These are phyloP conservation scores for Perdita meconis DNA, from an alignment of 2,888 invertebrate species.

Conservation along the genomic window DNA sequence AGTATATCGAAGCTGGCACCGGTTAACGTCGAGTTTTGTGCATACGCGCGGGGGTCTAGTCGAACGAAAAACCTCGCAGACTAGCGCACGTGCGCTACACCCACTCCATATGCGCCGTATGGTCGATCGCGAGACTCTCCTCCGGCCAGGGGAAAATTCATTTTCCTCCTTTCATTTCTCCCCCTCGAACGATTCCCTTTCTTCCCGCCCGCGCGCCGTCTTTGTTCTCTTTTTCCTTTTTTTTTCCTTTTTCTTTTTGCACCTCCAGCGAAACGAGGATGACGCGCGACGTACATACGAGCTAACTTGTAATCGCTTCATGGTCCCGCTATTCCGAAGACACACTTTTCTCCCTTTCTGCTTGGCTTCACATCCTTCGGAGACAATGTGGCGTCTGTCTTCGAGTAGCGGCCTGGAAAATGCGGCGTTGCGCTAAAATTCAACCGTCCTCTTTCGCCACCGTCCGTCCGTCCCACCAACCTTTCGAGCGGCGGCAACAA, in stretches of 20 bases:
- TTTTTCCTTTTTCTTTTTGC: too few relatives aligned
- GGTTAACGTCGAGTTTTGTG: conserved; percentile 72
- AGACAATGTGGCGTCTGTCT: conserved; percentile 76
- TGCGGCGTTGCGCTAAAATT: conserved; percentile 72
- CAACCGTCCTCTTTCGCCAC: conserved; percentile 40
- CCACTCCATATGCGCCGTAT: conserved; percentile 34
- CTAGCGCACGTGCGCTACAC: conserved; percentile 49
- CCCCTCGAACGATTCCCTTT: neutral
- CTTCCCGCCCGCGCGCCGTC: neutral
- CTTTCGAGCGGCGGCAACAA: conserved; percentile 26
- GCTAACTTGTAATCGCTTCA: conserved; percentile 34
- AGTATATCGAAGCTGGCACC: conserved; percentile 70
- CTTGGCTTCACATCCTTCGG: conserved; percentile 44
- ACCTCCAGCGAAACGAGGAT: neutral
- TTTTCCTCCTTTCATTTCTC: conserved; percentile 11
- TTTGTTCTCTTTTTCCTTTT: too few relatives aligned
- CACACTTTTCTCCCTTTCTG: conserved; percentile 34
- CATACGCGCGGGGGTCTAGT: conserved; percentile 58
- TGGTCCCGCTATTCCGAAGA: conserved; percentile 1
- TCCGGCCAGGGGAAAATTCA: conserved; percentile 23
- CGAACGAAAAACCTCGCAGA: conserved; percentile 51
- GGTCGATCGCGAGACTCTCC: conserved; percentile 5
- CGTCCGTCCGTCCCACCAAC: conserved; percentile 1
- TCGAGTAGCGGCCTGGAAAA: conserved; percentile 74
- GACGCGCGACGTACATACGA: conserved; percentile 23